Conservation (phyloP, 2,113 vertebrate species). For the Leptobrachium leishanense region DNA sequence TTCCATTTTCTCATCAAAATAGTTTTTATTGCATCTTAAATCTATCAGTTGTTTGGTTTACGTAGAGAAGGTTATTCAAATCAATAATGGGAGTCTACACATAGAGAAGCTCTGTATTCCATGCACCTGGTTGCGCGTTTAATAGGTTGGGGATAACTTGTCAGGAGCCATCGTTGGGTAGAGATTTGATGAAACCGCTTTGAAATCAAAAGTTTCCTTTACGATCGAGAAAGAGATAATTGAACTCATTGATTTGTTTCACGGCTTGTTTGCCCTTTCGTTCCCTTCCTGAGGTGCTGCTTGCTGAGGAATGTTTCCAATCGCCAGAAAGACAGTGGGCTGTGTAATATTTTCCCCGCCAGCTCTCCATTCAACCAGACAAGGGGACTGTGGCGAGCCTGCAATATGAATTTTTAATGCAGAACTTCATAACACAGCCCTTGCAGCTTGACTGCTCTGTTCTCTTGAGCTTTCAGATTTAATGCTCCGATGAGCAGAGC, state of each 20-base stretch:
- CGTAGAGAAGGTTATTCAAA: too few relatives aligned
- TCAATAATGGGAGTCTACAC: too few relatives aligned
- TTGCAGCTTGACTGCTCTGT: constrained; percentile 68
- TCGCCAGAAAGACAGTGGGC: constrained; percentile 74
- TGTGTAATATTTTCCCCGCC: constrained; percentile 71
- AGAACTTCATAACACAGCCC: constrained; percentile 80
- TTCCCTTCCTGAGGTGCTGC: constrained; percentile 71
- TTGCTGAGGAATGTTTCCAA: constrained; percentile 78
- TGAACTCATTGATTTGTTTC: constrained; percentile 79
- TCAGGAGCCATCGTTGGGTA: constrained; percentile 54
- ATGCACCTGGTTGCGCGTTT: constrained; percentile 47
- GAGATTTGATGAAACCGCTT: constrained; percentile 59
- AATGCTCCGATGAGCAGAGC: constrained; percentile 75
- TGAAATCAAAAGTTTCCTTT: constrained; percentile 69
- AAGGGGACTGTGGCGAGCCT: constrained; percentile 72
- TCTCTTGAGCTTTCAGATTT: constrained; percentile 79
- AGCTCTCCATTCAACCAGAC: constrained; percentile 75
- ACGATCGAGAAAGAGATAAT: constrained; percentile 67
- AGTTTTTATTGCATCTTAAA: too few relatives aligned
- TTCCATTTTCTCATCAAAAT: too few relatives aligned
- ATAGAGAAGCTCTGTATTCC: constrained; percentile 31
- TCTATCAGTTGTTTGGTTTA: too few relatives aligned
- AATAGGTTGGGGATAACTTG: constrained; percentile 39
- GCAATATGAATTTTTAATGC: constrained; percentile 93
- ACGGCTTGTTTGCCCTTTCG: constrained; percentile 73